phyloP scores from a whole-genome alignment of 2,888 invertebrate genomes.

The Microplitis manilae region DNA sequence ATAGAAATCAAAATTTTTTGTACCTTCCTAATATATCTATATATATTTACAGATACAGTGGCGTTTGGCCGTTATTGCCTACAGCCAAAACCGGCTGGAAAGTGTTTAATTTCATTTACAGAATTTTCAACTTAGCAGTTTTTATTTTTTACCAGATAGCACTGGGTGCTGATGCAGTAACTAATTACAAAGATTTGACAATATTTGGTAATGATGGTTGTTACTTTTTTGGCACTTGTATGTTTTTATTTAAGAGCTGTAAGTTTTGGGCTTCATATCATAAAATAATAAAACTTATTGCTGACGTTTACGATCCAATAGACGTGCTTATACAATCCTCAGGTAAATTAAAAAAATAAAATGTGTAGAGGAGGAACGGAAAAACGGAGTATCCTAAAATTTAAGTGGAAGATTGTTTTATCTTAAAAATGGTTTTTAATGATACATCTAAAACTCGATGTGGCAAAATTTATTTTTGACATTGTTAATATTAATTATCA shows the following conservation, averaged over 20 bases:
- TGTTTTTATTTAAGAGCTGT: not conserved
- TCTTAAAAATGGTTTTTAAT: too few relatives aligned
- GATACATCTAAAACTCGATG: too few relatives aligned
- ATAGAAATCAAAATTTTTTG: too few relatives aligned
- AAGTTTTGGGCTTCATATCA: constrained; percentile 30
- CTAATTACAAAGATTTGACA: constrained; percentile 48
- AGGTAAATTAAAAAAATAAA: not conserved
- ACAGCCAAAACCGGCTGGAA: not conserved
- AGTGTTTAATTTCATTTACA: not conserved
- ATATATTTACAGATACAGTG: not conserved
- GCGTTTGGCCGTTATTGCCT: not conserved
- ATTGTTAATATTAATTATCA: too few relatives aligned
- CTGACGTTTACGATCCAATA: not conserved
- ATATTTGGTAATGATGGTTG: constrained; percentile 59
- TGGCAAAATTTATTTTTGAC: too few relatives aligned
- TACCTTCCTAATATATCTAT: not conserved
- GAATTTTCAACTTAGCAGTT: not conserved
- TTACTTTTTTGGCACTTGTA: constrained; percentile 51
- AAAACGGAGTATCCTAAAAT: too few relatives aligned
- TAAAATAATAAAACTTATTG: not conserved
- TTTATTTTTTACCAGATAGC: not conserved
- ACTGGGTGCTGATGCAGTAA: not conserved
- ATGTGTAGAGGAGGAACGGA: not conserved
- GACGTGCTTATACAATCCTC: not conserved
- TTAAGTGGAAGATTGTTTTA: too few relatives aligned